Base-by-base conservation (phyloP, 2,888 invertebrate genomes). In the Caenorhabditis sp. region DNA sequence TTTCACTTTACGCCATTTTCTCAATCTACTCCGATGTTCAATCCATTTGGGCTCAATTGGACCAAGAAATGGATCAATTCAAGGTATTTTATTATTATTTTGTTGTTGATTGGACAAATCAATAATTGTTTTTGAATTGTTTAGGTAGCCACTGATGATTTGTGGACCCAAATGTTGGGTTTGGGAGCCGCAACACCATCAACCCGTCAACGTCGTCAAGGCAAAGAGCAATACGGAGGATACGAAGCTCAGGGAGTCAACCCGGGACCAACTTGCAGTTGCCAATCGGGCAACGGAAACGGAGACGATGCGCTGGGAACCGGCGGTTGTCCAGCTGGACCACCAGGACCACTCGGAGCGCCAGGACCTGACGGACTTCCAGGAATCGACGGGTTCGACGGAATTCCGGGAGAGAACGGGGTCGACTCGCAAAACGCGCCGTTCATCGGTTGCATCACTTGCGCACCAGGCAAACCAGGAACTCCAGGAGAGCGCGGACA, bases 211-310 rank as follows among this genome's bases (percentile, higher is more conserved):
- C 69, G 81, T 24, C 71, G 81, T 69, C 80, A 80, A 65, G 80
- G 80, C 26, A 69, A 75, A 31, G 81, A 81, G 50, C 67, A 78
- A 58, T 81, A 81, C 54, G 81, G 81, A 60, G 77, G 76, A 62
- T 81, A 81, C 70, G 81, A 81, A 57, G 81, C 81, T 58, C 81
- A 81, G 58, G 81, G 79, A 62, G 81, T 81, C 65, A 78, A 79
- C 49, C 71, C 78, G 26, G 77, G 78, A 70, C 79, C 79, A 36
- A 72, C 72, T 24, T 79, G 79, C 66, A 75, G 75, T 70, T 79
- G 81, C 54, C 69, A 72, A 49, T 77, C 81, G 59, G 81, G 81
- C 62, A 81, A 81, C 65, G 81, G 81, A 51, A 73, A 76, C 58
- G 78, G 76, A 55, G 80, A 77, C 55, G 80, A 78, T 49, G 74